phyloP scores from a whole-genome alignment of 1,140 invertebrate species.

The Portunus trituberculatus region DNA sequence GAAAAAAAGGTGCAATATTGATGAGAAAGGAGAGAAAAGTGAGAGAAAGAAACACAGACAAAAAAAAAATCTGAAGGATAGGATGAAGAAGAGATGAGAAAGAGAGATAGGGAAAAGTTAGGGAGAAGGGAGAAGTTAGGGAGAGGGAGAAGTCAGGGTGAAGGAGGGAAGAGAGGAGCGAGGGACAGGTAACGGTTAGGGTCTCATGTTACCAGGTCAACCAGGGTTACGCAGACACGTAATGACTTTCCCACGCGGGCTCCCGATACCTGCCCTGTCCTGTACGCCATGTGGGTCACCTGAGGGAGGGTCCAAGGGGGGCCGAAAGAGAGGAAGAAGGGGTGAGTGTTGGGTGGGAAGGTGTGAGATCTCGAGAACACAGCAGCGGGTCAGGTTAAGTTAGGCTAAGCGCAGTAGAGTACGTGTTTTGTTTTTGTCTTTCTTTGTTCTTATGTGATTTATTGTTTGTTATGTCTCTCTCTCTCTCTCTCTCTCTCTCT shows the following conservation, averaged over 20 bases:
- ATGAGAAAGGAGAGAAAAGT: not conserved
- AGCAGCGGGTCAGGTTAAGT: too few relatives aligned
- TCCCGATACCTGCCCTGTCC: not conserved
- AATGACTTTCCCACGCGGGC: not conserved
- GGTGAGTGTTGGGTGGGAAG: not conserved
- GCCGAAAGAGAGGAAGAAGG: not conserved
- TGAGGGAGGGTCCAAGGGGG: not conserved
- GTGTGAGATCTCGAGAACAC: not conserved
- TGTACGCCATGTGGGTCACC: not conserved
- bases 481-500: not conserved
- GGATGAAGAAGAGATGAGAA: not conserved
- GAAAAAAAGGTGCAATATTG: too few relatives aligned
- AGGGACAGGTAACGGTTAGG: slow-evolving; percentile 24
- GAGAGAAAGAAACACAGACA: not conserved
- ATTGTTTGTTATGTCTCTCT: too few relatives aligned
- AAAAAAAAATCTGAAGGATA: not conserved
- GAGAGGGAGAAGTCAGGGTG: not conserved
- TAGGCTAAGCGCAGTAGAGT: too few relatives aligned
- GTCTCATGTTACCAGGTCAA: not conserved
- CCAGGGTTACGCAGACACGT: not conserved
- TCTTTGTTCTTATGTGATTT: too few relatives aligned
- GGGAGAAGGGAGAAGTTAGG: not conserved
- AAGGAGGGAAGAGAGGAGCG: not conserved
- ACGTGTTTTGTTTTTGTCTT: too few relatives aligned
- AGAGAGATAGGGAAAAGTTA: not conserved